Conservation (phyloP, 2,797 vertebrate species). For the Poeciliopsis gracilis region DNA sequence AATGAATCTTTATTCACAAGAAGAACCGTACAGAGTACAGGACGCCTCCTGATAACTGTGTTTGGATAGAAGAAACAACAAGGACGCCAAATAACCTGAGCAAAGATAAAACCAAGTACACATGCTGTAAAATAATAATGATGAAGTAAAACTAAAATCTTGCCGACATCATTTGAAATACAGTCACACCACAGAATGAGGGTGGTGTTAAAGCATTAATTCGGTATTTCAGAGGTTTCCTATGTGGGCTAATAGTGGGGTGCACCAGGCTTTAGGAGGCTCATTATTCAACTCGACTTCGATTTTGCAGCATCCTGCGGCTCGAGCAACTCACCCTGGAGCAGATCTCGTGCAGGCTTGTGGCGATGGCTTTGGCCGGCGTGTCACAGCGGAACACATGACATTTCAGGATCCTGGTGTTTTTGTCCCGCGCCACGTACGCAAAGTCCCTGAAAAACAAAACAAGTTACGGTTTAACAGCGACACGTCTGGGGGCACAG, state of each 20-base stretch:
- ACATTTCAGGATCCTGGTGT: conserved; percentile 98
- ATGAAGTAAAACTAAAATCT: conserved; percentile 9
- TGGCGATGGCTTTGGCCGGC: conserved; percentile 98
- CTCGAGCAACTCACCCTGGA: conserved; percentile 86
- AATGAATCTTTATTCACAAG: conserved; percentile 29
- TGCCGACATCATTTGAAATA: not conserved
- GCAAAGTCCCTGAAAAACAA: conserved; percentile 90
- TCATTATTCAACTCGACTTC: not conserved
- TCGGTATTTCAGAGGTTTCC: not conserved
- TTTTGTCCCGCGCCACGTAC: conserved; percentile 96
- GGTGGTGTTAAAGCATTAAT: not conserved
- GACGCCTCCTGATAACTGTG: not conserved
- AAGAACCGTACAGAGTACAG: conserved; percentile 11
- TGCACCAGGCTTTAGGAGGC: not conserved
- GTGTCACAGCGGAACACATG: conserved; percentile 99
- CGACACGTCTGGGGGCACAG: conserved; percentile 27
- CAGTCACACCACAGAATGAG: not conserved
- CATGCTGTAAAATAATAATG: conserved; percentile 12
- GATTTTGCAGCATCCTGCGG: not conserved
- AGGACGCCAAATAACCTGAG: conserved; percentile 8
- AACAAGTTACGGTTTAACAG: conserved; percentile 19
- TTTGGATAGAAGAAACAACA: conserved; percentile 15
- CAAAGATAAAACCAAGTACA: conserved; percentile 14
- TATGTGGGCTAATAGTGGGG: not conserved
- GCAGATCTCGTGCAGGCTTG: conserved; percentile 98